Conservation (phyloP, 2,797 vertebrate genomes). For the Myripristis murdjan region DNA sequence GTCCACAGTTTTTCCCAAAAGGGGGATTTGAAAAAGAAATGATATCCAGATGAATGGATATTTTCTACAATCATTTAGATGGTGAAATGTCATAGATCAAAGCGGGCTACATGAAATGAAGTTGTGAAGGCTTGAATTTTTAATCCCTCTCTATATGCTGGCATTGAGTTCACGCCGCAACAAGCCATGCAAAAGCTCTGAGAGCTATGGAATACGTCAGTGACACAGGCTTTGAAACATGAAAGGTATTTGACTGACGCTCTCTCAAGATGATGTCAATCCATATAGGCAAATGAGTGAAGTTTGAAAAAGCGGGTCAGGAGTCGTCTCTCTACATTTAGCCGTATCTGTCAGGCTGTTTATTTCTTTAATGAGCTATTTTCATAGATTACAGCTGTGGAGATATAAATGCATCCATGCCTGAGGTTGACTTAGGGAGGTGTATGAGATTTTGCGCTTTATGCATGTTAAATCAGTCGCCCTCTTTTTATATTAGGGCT, state of each 20-base stretch:
- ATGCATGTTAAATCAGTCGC: constrained; percentile 34
- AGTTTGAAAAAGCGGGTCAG: constrained; percentile 53
- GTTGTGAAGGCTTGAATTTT: constrained; percentile 48
- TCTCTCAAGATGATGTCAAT: constrained; percentile 56
- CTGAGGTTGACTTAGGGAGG: constrained; percentile 34
- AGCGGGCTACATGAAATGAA: constrained; percentile 53
- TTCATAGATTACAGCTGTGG: constrained; percentile 59
- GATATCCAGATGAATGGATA: constrained; percentile 45
- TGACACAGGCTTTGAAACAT: constrained; percentile 53
- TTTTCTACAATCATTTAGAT: constrained; percentile 44
- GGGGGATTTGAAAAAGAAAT: constrained; percentile 37
- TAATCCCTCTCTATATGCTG: constrained; percentile 9
- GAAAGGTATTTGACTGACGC: constrained; percentile 43
- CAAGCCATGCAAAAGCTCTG: constrained; percentile 48
- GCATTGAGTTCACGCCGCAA: constrained; percentile 41
- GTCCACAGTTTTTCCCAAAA: constrained; percentile 12
- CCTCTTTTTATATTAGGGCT: constrained; percentile 83
- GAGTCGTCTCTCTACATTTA: constrained; percentile 59
- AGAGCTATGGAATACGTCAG: constrained; percentile 44
- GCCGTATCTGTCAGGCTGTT: constrained; percentile 61
- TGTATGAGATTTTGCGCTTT: constrained; percentile 24
- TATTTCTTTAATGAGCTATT: constrained; percentile 72
- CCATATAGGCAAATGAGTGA: constrained; percentile 35
- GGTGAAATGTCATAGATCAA: constrained; percentile 42
- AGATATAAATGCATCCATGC: constrained; percentile 53